Evolutionary conservation across 2,888 invertebrate genomes (phyloP).

Genomic region (Dorcus hopei): DNA sequence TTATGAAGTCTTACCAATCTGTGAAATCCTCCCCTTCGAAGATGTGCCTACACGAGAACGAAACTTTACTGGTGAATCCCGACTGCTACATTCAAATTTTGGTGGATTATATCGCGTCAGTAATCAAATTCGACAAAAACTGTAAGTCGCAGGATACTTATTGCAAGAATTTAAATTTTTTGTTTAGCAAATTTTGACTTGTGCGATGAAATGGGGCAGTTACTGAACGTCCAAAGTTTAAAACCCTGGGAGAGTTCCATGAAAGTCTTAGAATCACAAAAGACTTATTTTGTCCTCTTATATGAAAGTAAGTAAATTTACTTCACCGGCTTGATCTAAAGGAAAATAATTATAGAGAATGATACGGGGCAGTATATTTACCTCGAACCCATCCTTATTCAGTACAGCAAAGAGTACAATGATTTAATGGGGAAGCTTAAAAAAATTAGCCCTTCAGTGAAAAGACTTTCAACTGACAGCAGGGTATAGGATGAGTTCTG

Average conservation of each 20-base stretch:
- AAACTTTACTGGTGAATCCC: slow-evolving; percentile 40
- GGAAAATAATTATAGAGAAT: slow-evolving; percentile 16
- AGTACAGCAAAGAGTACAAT: slow-evolving; percentile 18
- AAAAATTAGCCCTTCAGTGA: slow-evolving; percentile 9
- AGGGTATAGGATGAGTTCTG: background rate
- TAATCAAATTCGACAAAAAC: slow-evolving; percentile 25
- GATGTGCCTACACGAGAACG: slow-evolving; percentile 28
- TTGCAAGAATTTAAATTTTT: background rate
- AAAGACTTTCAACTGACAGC: background rate
- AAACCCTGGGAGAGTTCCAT: slow-evolving; percentile 30
- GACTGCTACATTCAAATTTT: slow-evolving; percentile 45
- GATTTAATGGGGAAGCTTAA: slow-evolving; percentile 22
- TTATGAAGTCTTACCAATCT: background rate
- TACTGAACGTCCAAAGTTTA: slow-evolving; percentile 30
- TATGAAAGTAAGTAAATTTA: slow-evolving; percentile 32
- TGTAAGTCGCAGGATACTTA: slow-evolving; percentile 8
- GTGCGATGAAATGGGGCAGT: slow-evolving; percentile 35
- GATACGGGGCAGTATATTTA: slow-evolving; percentile 18
- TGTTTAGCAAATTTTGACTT: slow-evolving; percentile 38
- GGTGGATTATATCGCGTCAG: slow-evolving; percentile 40
- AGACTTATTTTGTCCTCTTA: slow-evolving; percentile 34
- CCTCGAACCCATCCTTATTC: slow-evolving; percentile 23
- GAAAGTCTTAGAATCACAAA: slow-evolving; percentile 30
- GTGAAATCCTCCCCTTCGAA: slow-evolving; percentile 2
- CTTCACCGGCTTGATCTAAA: background rate